Evolutionary conservation across 2,113 vertebrate species (phyloP), one percentile per base, ranked within the genome.

Genomic region (Sebastes fasciatus): DNA sequence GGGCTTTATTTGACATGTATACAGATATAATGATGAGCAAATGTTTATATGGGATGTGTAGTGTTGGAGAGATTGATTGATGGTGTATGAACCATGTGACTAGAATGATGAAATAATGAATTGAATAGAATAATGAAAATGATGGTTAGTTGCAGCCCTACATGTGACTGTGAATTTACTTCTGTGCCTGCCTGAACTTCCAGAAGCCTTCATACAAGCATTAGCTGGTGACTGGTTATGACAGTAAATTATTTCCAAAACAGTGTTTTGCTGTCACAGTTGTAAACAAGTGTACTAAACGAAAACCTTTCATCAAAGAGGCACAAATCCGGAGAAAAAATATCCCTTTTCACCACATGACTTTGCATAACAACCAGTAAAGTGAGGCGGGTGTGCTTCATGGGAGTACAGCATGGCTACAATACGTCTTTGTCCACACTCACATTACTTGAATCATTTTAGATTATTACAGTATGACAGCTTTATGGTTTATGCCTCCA

Each of bases 291-390:
- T 34, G 26, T 48, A 48, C 46, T 48, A 48, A 48, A 58, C 5
- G 13, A 55, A 54, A 49, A 5, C 6, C 17, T 14, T 21, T 72
- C 45, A 19, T 45, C 12, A 51, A 60, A 58, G 6, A n/a, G 23
- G 54, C 17, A n/a, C 45, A 51, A n/a, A 62, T 9, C 9, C 54
- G 34, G n/a, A 54, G 14, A 62, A 55, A 74, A 70, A 51, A 46
- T n/a, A 17, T 42, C 19, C 9, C 42, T 21, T 5, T 43, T 67
- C 16, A 34, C 19, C 6, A 8, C 7, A 52, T 10, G 55, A 63
- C 77, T 81, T 61, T 19, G 21, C 49, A 66, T 60, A 45, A 42
- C 26, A 45, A 69, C 51, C 26, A 34, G 8, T 51, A 23, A 42
- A 63, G 42, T 71, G 26, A 48, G 42, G 23, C 6, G 1, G 13